A percentile compares a stretch with the other conserved stretches of the same genome.
phyloP scores from a whole-genome alignment of 2,797 vertebrate species.

The Pseudomugil gertrudae region DNA sequence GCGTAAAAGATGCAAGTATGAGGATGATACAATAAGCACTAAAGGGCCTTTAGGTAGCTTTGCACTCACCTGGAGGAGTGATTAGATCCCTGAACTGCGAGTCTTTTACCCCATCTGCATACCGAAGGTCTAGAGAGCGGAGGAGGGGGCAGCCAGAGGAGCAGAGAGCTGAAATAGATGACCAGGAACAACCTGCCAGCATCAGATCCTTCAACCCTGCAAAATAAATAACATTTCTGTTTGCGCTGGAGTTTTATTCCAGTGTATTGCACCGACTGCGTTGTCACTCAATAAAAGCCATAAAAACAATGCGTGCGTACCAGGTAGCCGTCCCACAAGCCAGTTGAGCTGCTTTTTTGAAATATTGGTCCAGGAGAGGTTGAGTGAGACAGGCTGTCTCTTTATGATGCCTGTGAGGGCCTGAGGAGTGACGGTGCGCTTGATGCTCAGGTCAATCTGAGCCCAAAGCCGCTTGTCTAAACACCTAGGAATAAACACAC shows the following conservation, averaged over 20 bases:
- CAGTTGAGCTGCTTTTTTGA: conserved; percentile 98
- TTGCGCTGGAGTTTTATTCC: background rate
- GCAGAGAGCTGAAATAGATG: conserved; percentile 93
- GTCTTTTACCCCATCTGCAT: conserved; percentile 95
- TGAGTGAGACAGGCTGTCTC: conserved; percentile 92
- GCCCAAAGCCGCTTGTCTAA: conserved; percentile 97
- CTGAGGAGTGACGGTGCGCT: conserved; percentile 93
- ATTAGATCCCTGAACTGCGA: conserved; percentile 95
- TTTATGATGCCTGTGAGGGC: conserved; percentile 96
- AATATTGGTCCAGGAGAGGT: conserved; percentile 98
- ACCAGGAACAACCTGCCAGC: conserved; percentile 94
- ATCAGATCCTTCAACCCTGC: conserved; percentile 96
- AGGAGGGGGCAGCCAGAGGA: conserved; percentile 95
- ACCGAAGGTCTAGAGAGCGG: conserved; percentile 95
- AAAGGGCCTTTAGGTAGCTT: no score
- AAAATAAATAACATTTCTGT: conserved; percentile 1
- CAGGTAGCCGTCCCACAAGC: conserved; percentile 94
- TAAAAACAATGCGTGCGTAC: conserved; percentile 59
- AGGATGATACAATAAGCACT: no score
- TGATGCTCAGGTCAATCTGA: conserved; percentile 93
- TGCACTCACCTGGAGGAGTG: conserved; percentile 85
- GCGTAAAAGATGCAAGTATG: no score
- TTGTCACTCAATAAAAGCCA: background rate
- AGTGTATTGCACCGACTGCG: background rate
- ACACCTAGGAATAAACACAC: conserved; percentile 83